These are phyloP conservation scores for Onychostruthus taczanowskii DNA, from an alignment of 2,113 vertebrate genomes.

Conservation along the genomic window DNA sequence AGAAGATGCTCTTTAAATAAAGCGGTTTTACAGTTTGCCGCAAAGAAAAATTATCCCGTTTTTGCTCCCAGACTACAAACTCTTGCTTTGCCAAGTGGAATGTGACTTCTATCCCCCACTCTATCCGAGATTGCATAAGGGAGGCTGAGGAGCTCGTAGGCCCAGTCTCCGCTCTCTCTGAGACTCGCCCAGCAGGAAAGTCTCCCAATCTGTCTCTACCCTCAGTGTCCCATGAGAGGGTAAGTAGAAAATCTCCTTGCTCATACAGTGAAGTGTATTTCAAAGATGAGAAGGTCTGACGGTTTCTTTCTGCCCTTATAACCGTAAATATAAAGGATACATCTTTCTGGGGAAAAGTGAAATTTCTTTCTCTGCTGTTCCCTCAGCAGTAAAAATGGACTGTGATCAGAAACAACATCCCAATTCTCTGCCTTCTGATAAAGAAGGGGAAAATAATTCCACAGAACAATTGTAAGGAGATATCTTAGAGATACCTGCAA, in stretches of 20 bases:
- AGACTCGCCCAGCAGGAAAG: slow-evolving; percentile 60
- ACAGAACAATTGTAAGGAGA: not conserved
- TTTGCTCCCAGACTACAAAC: slow-evolving; percentile 70
- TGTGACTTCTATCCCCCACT: slow-evolving; percentile 49
- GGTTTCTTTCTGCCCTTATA: not conserved
- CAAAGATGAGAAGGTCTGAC: slow-evolving; percentile 7
- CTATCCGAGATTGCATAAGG: slow-evolving; percentile 64
- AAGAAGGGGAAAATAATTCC: not conserved
- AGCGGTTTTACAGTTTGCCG: slow-evolving; percentile 20
- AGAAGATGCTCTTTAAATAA: slow-evolving; percentile 22
- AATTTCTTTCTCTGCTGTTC: not conserved
- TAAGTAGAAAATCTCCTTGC: slow-evolving; percentile 60
- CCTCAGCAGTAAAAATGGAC: not conserved
- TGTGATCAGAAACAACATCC: not conserved
- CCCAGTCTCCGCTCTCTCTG: slow-evolving; percentile 57
- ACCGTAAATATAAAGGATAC: not conserved
- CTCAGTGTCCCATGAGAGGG: slow-evolving; percentile 63
- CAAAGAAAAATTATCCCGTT: slow-evolving; percentile 59
- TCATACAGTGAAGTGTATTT: not conserved
- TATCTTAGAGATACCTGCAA: not conserved
- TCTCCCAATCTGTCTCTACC: slow-evolving; percentile 64
- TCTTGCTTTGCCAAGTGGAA: slow-evolving; percentile 72
- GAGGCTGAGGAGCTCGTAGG: slow-evolving; percentile 65
- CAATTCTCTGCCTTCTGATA: not conserved
- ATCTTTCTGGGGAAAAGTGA: not conserved